These are phyloP conservation scores for Bombus sylvicola DNA, from an alignment of 1,140 invertebrate species.

Conservation along the genomic window DNA sequence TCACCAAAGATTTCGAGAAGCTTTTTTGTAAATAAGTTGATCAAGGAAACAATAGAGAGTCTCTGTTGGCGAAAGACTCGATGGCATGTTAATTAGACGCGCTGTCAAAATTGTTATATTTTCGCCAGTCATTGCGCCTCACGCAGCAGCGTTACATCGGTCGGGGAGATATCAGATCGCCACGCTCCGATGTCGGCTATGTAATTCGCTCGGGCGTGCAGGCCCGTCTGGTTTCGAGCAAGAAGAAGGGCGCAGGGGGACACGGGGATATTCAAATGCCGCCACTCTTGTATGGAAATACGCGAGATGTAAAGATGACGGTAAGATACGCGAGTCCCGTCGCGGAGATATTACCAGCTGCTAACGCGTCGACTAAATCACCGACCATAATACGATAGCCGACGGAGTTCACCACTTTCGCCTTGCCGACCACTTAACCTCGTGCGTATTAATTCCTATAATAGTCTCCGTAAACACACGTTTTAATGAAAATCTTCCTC, in stretches of 20 bases:
- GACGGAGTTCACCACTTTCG: constrained; percentile 35
- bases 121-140: constrained; percentile 62
- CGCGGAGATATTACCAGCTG: constrained; percentile 73
- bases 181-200: constrained; percentile 66
- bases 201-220: constrained; percentile 68
- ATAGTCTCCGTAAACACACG: background rate
- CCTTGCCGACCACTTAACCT: constrained; percentile 43
- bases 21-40: constrained; percentile 17
- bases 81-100: constrained; percentile 50
- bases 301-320: constrained; percentile 71
- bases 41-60: constrained; percentile 24
- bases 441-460: constrained; percentile 24
- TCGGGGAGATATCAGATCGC: constrained; percentile 65
- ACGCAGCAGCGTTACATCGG: constrained; percentile 60
- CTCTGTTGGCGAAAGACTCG: constrained; percentile 13
- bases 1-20: too few relatives aligned
- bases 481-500: constrained; percentile 19
- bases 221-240: constrained; percentile 57
- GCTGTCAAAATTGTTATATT: constrained; percentile 61
- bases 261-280: constrained; percentile 66
- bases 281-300: constrained; percentile 73
- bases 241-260: constrained; percentile 12
- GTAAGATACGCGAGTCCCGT: constrained; percentile 67
- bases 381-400: constrained; percentile 67
- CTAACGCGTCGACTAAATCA: constrained; percentile 71